Conservation (phyloP, 2,113 vertebrate genomes). For the Entelurus aequoreus region DNA sequence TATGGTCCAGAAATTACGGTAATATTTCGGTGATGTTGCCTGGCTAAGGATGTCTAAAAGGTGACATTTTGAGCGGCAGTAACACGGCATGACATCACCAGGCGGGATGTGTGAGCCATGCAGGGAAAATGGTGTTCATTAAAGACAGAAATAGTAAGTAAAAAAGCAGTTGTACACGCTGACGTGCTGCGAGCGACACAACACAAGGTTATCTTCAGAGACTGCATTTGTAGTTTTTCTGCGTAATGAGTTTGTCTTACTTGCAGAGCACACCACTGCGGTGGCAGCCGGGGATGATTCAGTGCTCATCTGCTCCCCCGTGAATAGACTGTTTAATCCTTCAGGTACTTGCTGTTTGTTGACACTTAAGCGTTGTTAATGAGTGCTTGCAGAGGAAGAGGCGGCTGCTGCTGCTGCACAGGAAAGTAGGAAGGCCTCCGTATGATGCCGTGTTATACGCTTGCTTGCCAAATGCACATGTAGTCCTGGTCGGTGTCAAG, state of each 20-base stretch:
- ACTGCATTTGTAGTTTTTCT: conserved; percentile 6
- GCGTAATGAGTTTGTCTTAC: conserved; percentile 7
- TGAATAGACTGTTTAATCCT: conserved; percentile 2
- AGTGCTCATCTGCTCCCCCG: conserved; percentile 1
- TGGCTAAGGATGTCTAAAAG: conserved; percentile 5
- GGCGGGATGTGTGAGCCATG: not conserved
- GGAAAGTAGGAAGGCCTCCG: conserved; percentile 9
- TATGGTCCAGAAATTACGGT: too few species aligned
- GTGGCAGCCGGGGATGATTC: conserved; percentile 14
- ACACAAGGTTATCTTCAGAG: conserved; percentile 11
- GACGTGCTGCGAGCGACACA: not conserved
- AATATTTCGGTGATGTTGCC: too few species aligned
- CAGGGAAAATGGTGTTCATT: conserved; percentile 1
- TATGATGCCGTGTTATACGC: conserved; percentile 22
- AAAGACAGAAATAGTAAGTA: not conserved
- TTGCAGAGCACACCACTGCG: not conserved
- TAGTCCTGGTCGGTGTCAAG: conserved; percentile 46
- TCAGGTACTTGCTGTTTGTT: not conserved
- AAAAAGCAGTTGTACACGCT: too few species aligned
- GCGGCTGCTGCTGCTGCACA: not conserved
- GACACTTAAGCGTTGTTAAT: conserved; percentile 5
- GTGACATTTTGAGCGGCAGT: conserved; percentile 36
- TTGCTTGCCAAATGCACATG: conserved; percentile 34
- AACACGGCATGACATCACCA: not conserved
- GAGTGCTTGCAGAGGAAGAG: conserved; percentile 5